Base-by-base conservation (phyloP, 2,113 vertebrate genomes). In the Terrapene triunguis region DNA sequence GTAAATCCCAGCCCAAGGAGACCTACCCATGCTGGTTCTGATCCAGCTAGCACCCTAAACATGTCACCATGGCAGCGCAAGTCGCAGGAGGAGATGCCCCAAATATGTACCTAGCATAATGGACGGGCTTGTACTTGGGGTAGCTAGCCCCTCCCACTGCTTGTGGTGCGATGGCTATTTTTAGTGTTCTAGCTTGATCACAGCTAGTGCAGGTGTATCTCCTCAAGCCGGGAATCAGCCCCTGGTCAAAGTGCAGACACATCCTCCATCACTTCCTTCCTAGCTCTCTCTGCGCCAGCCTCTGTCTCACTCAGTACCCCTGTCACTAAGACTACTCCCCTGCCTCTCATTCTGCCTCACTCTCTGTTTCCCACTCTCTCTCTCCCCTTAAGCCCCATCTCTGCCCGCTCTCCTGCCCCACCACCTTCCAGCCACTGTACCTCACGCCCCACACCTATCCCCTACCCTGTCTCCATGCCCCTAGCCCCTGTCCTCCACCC, bases 391-490 rank as follows among this genome's bases (percentile, higher is more conserved):
- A 38, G 65, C 8, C 19, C 19, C 19, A 72, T 72, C 65, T 38
- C 65, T 69, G 35, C 65, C 9, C 65, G 21, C 42, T 72, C 12
- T 42, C 38, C 38, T 76, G 12, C 12, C 7, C 42, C 13, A 47
- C 13, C 11, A 13, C 42, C 42, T 47, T 78, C 24, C 44, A 72
- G 22, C 25, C 13, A 27, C 25, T 78, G 42, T 27, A 25, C 24
- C 11, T 78, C 11, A 13, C 25, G 14, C 42, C 82, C 80, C 53
- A 80, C 54, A 25, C 17, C 82, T 57, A 80, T n/a, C 53, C 25
- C 27, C 72, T 0, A 0, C 19, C 21, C 16, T 25, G 10, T 89
- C 47, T 29, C 53, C 51, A 54, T 17, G 27, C 78, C 27, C 47
- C 13, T 13, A 6, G 82, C 44, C 88, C 74, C 7, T 10, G 2